phyloP scores from a whole-genome alignment of 1,140 invertebrate species.

The Drosophila arawakana region DNA sequence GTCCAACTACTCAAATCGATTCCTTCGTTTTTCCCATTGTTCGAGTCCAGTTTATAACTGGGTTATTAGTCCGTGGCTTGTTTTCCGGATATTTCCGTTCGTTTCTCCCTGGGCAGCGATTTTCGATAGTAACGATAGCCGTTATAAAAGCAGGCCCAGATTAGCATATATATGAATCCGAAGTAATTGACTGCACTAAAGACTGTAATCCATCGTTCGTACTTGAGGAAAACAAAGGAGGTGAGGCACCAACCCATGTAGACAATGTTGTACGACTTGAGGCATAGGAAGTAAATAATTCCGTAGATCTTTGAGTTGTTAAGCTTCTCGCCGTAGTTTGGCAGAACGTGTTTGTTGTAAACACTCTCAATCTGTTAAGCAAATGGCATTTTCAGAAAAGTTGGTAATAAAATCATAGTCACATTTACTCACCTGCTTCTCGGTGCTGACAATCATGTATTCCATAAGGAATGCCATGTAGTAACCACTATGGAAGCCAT shows the following conservation, averaged over 20 bases:
- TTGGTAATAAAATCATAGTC: not conserved
- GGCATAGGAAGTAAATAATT: conserved; percentile 85
- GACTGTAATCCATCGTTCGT: conserved; percentile 87
- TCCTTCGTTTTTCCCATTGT: not conserved
- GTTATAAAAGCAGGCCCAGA: conserved; percentile 84
- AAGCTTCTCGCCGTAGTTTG: conserved; percentile 55
- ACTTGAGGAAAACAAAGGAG: conserved; percentile 92
- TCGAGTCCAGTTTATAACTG: not conserved
- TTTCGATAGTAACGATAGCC: conserved; percentile 33
- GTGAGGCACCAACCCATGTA: conserved; percentile 94
- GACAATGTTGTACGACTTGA: conserved; percentile 91
- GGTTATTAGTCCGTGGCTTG: conserved; percentile 32
- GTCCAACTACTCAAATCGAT: not conserved
- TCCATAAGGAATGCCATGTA: conserved; percentile 97
- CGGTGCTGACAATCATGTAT: conserved; percentile 94
- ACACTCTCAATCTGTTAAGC: conserved; percentile 65
- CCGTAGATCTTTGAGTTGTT: conserved; percentile 85
- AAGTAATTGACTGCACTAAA: conserved; percentile 88
- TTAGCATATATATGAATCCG: conserved; percentile 87
- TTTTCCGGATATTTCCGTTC: not conserved
- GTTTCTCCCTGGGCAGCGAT: not conserved
- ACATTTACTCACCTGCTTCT: conserved; percentile 90
- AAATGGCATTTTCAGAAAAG: not conserved
- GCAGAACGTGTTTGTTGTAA: conserved; percentile 62
- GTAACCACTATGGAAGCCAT: conserved; percentile 96